These are phyloP conservation scores for Melanaphis sacchari DNA, from an alignment of 1,140 invertebrate genomes.

Conservation along the genomic window DNA sequence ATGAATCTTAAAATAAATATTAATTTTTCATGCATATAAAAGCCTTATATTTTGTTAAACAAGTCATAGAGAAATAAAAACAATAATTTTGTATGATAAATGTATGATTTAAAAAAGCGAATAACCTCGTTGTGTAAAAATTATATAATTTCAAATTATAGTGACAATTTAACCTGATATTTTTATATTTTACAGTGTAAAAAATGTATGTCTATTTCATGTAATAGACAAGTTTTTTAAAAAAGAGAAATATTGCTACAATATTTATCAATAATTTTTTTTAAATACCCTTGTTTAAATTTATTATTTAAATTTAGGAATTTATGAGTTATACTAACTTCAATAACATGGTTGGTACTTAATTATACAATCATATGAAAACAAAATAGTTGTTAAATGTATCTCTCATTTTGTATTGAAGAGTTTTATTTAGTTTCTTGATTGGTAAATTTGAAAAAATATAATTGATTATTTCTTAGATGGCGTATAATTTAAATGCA, in stretches of 20 bases:
- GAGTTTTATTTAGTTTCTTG: neutral
- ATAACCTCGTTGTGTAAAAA: too few relatives aligned
- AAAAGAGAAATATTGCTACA: neutral
- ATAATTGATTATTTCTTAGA: slow-evolving; percentile 11
- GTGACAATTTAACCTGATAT: neutral
- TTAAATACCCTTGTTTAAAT: neutral
- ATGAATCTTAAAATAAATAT: too few relatives aligned
- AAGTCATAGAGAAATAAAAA: too few relatives aligned
- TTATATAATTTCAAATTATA: too few relatives aligned
- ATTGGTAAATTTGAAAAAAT: neutral
- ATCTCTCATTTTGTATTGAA: neutral
- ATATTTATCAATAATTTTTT: neutral
- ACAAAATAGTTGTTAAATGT: neutral
- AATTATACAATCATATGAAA: neutral
- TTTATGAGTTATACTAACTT: neutral
- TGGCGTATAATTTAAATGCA: slow-evolving; percentile 4
- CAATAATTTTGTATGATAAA: too few relatives aligned
- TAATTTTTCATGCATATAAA: too few relatives aligned
- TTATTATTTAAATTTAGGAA: neutral
- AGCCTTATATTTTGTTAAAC: too few relatives aligned
- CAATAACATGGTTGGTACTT: neutral
- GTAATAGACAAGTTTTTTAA: too few relatives aligned
- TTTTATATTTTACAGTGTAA: too few relatives aligned
- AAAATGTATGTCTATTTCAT: too few relatives aligned
- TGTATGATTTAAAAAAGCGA: too few relatives aligned